A percentile compares a stretch with the other conserved stretches of the same genome.
Evolutionary conservation across 2,888 invertebrate species (phyloP).

Genomic region (Autographa pulchrina): DNA sequence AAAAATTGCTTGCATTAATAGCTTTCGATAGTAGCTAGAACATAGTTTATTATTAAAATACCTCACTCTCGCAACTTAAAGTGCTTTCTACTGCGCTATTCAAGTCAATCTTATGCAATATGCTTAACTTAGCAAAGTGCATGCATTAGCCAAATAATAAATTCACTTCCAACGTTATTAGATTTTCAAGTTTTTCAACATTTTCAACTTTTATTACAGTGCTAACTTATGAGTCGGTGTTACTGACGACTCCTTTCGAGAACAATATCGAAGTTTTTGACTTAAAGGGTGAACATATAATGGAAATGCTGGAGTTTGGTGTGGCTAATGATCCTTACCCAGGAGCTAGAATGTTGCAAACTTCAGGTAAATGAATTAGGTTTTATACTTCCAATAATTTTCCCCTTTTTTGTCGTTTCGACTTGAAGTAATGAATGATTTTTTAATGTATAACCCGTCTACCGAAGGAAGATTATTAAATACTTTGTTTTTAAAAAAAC

Average conservation of each 20-base stretch:
- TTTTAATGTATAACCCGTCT: too few species aligned
- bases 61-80: background rate
- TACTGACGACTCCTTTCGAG: slow-evolving; percentile 93
- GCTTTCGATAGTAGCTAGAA: background rate
- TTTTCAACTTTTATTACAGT: slow-evolving; percentile 82
- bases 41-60: background rate
- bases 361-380: slow-evolving; percentile 84
- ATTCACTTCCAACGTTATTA: slow-evolving; percentile 25
- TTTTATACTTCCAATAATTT: slow-evolving; percentile 1
- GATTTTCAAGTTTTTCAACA: slow-evolving; percentile 15
- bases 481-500: too few species aligned
- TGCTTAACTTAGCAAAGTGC: background rate
- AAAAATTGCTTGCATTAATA: too few species aligned
- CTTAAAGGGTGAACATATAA: slow-evolving; percentile 91
- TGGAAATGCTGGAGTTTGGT: slow-evolving; percentile 90
- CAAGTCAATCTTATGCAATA: slow-evolving; percentile 1
- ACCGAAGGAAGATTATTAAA: too few species aligned
- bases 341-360: slow-evolving; percentile 89
- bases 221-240: slow-evolving; percentile 91
- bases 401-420: background rate
- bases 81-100: slow-evolving; percentile 8
- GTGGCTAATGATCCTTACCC: slow-evolving; percentile 82
- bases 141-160: slow-evolving; percentile 18
- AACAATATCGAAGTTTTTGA: slow-evolving; percentile 93
- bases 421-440: background rate